A percentile compares a stretch with the other conserved stretches of the same genome.
These are phyloP conservation scores for Lota lota DNA, from an alignment of 2,113 vertebrate species.

Conservation along the genomic window DNA sequence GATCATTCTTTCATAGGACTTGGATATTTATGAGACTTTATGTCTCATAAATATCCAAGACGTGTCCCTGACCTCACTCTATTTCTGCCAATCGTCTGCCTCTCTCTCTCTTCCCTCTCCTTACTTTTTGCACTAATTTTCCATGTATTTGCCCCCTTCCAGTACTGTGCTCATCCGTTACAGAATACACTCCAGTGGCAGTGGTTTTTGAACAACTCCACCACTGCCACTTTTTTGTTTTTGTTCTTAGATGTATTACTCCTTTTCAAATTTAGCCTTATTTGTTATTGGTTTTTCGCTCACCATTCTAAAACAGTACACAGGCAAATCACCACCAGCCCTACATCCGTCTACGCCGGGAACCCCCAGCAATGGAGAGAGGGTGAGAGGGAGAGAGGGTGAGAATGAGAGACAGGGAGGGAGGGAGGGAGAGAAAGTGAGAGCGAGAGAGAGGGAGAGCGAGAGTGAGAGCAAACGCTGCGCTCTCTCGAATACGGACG, in stretches of 20 bases:
- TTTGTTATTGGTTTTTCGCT: too few species aligned
- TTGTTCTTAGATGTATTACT: too few species aligned
- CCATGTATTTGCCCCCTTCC: conserved; percentile 8
- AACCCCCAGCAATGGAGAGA: conserved; percentile 33
- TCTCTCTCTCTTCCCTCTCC: conserved; percentile 14
- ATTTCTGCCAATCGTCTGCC: conserved; percentile 18
- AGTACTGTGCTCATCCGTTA: conserved; percentile 44
- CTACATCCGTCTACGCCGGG: conserved; percentile 38
- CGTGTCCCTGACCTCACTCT: conserved; percentile 37
- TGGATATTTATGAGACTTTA: conserved; percentile 18
- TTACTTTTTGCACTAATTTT: background rate
- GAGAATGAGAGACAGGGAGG: background rate
- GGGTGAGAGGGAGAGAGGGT: conserved; percentile 16
- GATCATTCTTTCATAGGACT: conserved; percentile 28
- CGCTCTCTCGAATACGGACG: conserved; percentile 38
- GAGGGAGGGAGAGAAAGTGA: too few species aligned
- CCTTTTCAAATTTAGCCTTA: conserved; percentile 39
- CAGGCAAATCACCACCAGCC: conserved; percentile 51
- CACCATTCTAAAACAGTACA: conserved; percentile 27
- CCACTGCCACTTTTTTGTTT: background rate
- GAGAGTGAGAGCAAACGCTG: conserved; percentile 23
- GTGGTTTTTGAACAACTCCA: conserved; percentile 39
- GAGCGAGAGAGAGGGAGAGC: too few species aligned
- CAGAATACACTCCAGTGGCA: conserved; percentile 58
- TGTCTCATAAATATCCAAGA: conserved; percentile 56